These are phyloP conservation scores for Yponomeuta sedellus DNA, from an alignment of 2,888 invertebrate genomes.

Conservation along the genomic window DNA sequence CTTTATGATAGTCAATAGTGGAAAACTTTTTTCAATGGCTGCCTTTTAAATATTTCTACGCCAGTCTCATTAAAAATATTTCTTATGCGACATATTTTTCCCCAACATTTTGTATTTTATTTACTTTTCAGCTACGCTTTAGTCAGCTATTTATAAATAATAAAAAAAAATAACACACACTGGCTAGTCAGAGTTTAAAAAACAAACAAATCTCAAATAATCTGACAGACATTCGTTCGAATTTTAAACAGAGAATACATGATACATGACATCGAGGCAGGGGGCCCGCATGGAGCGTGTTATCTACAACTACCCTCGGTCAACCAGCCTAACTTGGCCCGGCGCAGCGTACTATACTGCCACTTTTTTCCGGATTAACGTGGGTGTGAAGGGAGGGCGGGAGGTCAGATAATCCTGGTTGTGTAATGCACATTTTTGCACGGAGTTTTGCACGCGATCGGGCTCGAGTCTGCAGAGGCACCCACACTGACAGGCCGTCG, in stretches of 20 bases:
- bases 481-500: constrained; percentile 35
- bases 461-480: constrained; percentile 47
- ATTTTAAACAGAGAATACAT: constrained; percentile 51
- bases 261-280: constrained; percentile 51
- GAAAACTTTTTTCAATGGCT: too few relatives aligned
- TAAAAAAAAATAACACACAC: neutral
- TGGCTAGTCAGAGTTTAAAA: neutral
- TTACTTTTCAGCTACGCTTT: neutral
- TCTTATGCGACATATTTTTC: neutral
- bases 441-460: constrained; percentile 62
- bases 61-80: neutral
- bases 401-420: constrained; percentile 51
- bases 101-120: neutral
- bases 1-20: too few relatives aligned
- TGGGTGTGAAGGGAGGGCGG: constrained; percentile 36
- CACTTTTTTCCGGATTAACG: constrained; percentile 44
- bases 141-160: neutral
- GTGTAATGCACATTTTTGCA: constrained; percentile 69
- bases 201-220: constrained; percentile 15
- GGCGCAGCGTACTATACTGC: constrained; percentile 38
- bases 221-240: constrained; percentile 29
- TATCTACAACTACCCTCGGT: constrained; percentile 50
- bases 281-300: constrained; percentile 47
- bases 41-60: too few relatives aligned
- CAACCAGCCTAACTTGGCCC: constrained; percentile 45